Conservation (phyloP, 2,113 vertebrate species). For the Ageneiosus marmoratus region DNA sequence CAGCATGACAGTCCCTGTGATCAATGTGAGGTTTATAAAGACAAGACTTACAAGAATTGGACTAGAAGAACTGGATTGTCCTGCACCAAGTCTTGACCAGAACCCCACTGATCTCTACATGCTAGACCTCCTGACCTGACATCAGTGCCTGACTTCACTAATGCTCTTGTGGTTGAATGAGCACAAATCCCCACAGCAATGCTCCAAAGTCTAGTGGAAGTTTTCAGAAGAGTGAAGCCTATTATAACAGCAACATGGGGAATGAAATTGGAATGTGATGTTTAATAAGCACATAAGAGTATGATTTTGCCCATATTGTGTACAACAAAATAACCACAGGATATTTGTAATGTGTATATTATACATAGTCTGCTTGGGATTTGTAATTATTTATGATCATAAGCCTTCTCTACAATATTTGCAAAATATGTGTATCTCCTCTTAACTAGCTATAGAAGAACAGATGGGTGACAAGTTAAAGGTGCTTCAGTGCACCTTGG, state of each 20-base stretch:
- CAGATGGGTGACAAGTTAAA: too few relatives aligned
- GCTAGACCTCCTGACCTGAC: neutral
- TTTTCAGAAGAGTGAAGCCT: neutral
- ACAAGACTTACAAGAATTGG: neutral
- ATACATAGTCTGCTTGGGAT: neutral
- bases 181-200: neutral
- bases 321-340: neutral
- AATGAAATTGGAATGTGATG: neutral
- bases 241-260: neutral
- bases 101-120: neutral
- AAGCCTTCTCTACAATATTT: too few relatives aligned
- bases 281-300: neutral
- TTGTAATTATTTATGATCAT: too few relatives aligned
- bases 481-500: too few relatives aligned
- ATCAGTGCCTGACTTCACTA: neutral
- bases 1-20: neutral
- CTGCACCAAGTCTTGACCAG: neutral
- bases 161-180: neutral
- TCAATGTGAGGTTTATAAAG: neutral
- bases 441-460: too few relatives aligned
- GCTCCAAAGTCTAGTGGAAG: neutral
- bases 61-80: neutral
- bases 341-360: neutral
- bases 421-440: too few relatives aligned
- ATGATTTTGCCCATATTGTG: neutral